These are phyloP conservation scores for Merodon equestris DNA, from an alignment of 2,888 invertebrate species.

Conservation along the genomic window DNA sequence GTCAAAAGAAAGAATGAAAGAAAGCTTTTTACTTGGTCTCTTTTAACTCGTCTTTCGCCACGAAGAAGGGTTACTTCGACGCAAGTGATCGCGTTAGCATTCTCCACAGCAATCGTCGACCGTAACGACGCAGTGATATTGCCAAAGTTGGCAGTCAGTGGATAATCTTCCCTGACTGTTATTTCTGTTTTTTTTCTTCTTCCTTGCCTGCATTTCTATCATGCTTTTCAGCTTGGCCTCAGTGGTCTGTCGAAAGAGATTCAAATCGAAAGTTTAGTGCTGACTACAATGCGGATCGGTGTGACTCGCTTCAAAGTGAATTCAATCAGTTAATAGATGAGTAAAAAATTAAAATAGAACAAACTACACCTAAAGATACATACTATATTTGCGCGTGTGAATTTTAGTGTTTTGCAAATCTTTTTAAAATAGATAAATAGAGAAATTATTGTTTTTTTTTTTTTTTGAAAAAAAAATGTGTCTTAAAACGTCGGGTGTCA, in stretches of 20 bases:
- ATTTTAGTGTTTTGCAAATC: constrained; percentile 14
- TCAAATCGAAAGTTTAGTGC: constrained; percentile 67
- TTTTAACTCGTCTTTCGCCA: constrained; percentile 1
- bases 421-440: background rate
- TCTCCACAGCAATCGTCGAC: constrained; percentile 16
- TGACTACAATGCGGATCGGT: constrained; percentile 59
- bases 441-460: constrained; percentile 13
- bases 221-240: constrained; percentile 35
- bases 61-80: constrained; percentile 34
- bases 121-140: constrained; percentile 37
- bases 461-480: constrained; percentile 50
- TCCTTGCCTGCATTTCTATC: constrained; percentile 27
- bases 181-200: constrained; percentile 15
- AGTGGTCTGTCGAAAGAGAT: constrained; percentile 31
- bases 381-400: too few relatives aligned
- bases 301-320: constrained; percentile 64
- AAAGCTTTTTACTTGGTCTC: constrained; percentile 50
- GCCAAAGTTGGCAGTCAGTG: constrained; percentile 35
- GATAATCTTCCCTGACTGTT: constrained; percentile 14
- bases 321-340: constrained; percentile 32
- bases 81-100: constrained; percentile 4
- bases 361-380: background rate
- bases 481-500: constrained; percentile 18
- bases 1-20: constrained; percentile 18
- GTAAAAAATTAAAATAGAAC: constrained; percentile 31